Conservation (phyloP, 2,888 invertebrate species). For the Piscicola geometra region DNA sequence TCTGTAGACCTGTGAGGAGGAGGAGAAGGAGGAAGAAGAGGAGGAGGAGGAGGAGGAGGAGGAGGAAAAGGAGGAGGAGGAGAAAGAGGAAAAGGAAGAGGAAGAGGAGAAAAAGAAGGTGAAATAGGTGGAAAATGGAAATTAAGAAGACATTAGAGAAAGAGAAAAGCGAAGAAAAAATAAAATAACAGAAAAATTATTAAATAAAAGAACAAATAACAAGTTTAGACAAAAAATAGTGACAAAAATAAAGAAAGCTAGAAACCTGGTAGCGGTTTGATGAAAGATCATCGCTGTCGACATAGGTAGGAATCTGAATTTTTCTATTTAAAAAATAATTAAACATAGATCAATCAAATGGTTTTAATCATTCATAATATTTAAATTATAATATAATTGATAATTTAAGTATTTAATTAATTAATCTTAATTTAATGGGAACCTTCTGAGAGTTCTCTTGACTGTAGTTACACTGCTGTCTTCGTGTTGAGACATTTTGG, state of each 20-base stretch:
- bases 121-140: not conserved
- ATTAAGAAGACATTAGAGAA: not conserved
- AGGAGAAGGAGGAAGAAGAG: slow-evolving; percentile 11
- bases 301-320: slow-evolving; percentile 1
- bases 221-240: too few relatives aligned
- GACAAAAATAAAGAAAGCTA: not conserved
- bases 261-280: not conserved
- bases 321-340: not conserved
- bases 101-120: slow-evolving; percentile 1
- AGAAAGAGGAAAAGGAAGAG: slow-evolving; percentile 11
- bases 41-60: slow-evolving; percentile 19
- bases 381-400: too few relatives aligned
- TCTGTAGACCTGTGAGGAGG: slow-evolving; percentile 32
- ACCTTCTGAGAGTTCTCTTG: not conserved
- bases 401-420: too few relatives aligned
- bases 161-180: not conserved
- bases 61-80: slow-evolving; percentile 28
- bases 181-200: not conserved
- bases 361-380: too few relatives aligned
- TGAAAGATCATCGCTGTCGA: not conserved
- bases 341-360: too few relatives aligned
- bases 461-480: not conserved
- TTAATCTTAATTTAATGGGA: too few relatives aligned
- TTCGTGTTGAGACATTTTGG: not conserved
- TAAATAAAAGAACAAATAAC: too few relatives aligned